Conservation (phyloP, 1,140 invertebrate species). For the Wasmannia auropunctata region DNA sequence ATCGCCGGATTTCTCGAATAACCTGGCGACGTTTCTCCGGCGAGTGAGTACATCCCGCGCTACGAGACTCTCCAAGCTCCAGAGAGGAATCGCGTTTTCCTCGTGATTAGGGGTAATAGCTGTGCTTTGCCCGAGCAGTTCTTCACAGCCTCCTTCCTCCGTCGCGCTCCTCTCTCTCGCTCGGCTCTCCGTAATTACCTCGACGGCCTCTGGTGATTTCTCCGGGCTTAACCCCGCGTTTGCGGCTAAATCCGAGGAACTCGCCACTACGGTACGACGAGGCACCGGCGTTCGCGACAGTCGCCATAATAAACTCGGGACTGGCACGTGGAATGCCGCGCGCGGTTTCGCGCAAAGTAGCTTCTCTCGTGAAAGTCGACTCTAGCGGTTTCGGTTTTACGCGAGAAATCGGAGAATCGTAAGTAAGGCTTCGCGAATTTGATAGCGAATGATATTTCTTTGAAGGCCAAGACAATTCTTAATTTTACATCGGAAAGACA, state of each 20-base stretch:
- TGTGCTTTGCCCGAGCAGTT: constrained; percentile 57
- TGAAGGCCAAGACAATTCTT: background rate
- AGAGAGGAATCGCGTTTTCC: constrained; percentile 53
- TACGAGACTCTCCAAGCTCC: constrained; percentile 13
- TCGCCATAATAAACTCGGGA: constrained; percentile 51
- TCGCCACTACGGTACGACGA: constrained; percentile 25
- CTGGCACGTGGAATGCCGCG: constrained; percentile 13
- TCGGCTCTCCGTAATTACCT: constrained; percentile 59
- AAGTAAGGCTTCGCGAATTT: background rate
- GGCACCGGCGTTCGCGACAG: constrained; percentile 2
- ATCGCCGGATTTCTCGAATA: constrained; percentile 34
- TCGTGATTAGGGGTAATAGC: constrained; percentile 64
- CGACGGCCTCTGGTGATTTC: constrained; percentile 47
- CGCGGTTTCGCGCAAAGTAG: background rate
- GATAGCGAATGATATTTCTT: background rate
- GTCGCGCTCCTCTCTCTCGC: background rate
- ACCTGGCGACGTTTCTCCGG: background rate
- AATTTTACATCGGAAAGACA: background rate
- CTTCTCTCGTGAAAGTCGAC: background rate
- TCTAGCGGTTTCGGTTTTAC: background rate
- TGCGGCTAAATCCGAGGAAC: constrained; percentile 28
- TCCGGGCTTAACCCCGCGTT: constrained; percentile 48
- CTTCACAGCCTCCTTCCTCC: constrained; percentile 39
- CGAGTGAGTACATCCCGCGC: background rate
- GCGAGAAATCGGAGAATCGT: background rate